Percentiles rank a stretch among this genome's conserved stretches.
Evolutionary conservation across 2,888 invertebrate genomes (phyloP).

Genomic region (Atherix ibis): DNA sequence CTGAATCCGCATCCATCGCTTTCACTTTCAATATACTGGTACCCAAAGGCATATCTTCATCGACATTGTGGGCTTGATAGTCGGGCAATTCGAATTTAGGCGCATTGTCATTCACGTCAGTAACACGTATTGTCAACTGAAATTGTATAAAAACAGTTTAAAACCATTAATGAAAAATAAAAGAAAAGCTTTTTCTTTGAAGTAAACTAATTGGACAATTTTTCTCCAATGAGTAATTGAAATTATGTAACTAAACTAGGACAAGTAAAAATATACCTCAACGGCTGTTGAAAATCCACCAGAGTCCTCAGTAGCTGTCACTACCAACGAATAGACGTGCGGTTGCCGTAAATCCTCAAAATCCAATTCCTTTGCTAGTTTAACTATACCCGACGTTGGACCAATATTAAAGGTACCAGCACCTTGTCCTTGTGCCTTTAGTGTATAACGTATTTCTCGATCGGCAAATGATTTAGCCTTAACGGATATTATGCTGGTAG

Average conservation of each 20-base stretch:
- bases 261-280: constrained; percentile 44
- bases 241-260: too few species aligned
- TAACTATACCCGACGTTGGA: constrained; percentile 85
- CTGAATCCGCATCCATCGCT: constrained; percentile 90
- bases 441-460: constrained; percentile 86
- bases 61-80: constrained; percentile 91
- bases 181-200: not conserved
- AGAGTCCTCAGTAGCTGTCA: constrained; percentile 94
- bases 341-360: constrained; percentile 92
- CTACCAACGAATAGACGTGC: constrained; percentile 80
- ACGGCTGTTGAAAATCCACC: constrained; percentile 91
- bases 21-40: constrained; percentile 88
- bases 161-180: too few species aligned
- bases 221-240: not conserved
- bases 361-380: constrained; percentile 88
- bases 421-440: constrained; percentile 87
- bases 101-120: constrained; percentile 94
- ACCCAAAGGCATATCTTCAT: constrained; percentile 85
- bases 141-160: constrained; percentile 25
- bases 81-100: constrained; percentile 93
- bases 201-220: not conserved
- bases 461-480: constrained; percentile 96
- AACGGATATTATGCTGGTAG: constrained; percentile 81
- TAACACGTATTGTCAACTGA: constrained; percentile 81
- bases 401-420: constrained; percentile 93